Base-by-base conservation (phyloP, 2,888 invertebrate species). In the Andricus curvator region DNA sequence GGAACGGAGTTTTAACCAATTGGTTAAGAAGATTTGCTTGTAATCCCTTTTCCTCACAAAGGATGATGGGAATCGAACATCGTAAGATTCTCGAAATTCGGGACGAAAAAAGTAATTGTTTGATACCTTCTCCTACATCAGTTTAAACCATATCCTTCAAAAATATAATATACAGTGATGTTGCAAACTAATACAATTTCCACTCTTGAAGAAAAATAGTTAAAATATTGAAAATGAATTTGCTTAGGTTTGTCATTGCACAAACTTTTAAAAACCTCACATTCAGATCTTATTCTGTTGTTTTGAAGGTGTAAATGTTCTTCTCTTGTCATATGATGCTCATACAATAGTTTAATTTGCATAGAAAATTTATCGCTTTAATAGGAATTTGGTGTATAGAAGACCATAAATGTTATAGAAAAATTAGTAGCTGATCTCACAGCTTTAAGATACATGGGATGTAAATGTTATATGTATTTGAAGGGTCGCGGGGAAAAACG, bases 11-110 rank as follows among this genome's bases (percentile, higher is more conserved):
- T 37, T 37, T 13, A 41, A 11, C n/a, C 13, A 66, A n/a, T n/a
- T 66, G 9, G 66, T n/a, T 66, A 37, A 66, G n/a, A 66, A 66
- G n/a, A 37, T 37, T 66, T 15, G 11, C 41, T n/a, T 66, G 22
- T 37, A 37, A 66, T n/a, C n/a, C 66, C 2, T 66, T 17, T 66
- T 37, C 11, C 20, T 41, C 41, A 41, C 66, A 37, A n/a, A 3
- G n/a, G 33, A 41, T n/a, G 8, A 33, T n/a, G 37, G 41, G 22
- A n/a, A n/a, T 37, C 8, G 4, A 37, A 41, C 37, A n/a, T 37
- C 9, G 11, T 5, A 62, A 25, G 66, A 41, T 13, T 66, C 41
- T 37, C n/a, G 66, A 66, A 11, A 66, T 66, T 37, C 66, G n/a
- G 13, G n/a, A n/a, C 37, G 66, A 37, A 4, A 37, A 66, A 41